These are phyloP conservation scores for Drosophila atroscutellata DNA, from an alignment of 2,888 invertebrate species.

Conservation along the genomic window DNA sequence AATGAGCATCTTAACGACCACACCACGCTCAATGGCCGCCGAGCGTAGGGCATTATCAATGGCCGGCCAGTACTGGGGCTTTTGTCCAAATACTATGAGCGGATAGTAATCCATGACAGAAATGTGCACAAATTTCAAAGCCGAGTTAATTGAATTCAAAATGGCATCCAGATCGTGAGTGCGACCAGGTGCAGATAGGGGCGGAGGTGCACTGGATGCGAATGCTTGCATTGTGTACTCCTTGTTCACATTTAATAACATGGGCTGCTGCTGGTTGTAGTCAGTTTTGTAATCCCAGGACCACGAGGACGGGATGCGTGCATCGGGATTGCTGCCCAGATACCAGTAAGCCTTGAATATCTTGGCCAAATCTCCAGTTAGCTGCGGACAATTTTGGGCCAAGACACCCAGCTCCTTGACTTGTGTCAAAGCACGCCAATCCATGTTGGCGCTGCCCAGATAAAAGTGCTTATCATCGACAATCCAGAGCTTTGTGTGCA, in stretches of 20 bases:
- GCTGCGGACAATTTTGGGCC: slow-evolving; percentile 84
- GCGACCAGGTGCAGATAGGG: slow-evolving; percentile 92
- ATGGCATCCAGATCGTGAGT: slow-evolving; percentile 95
- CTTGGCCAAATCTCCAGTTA: slow-evolving; percentile 89
- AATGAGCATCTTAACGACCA: slow-evolving; percentile 92
- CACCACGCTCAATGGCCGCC: slow-evolving; percentile 93
- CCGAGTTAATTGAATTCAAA: slow-evolving; percentile 90
- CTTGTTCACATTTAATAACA: slow-evolving; percentile 88
- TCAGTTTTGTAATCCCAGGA: slow-evolving; percentile 89
- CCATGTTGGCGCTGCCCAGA: slow-evolving; percentile 98
- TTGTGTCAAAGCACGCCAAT: slow-evolving; percentile 98
- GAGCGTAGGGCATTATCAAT: slow-evolving; percentile 95
- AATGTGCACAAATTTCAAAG: slow-evolving; percentile 94
- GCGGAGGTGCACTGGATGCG: slow-evolving; percentile 94
- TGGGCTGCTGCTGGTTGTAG: slow-evolving; percentile 90
- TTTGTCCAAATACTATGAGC: slow-evolving; percentile 89
- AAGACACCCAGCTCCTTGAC: slow-evolving; percentile 92
- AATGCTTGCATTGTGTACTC: slow-evolving; percentile 87
- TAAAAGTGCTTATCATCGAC: slow-evolving; percentile 95
- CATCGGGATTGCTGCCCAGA: slow-evolving; percentile 88
- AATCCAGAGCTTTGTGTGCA: slow-evolving; percentile 98
- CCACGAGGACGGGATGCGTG: slow-evolving; percentile 91
- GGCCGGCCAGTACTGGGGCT: slow-evolving; percentile 93
- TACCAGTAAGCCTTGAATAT: slow-evolving; percentile 97
- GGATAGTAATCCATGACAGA: slow-evolving; percentile 99